Evolutionary conservation across 2,888 invertebrate genomes (phyloP).

Genomic region (Danaus chrysippus): DNA sequence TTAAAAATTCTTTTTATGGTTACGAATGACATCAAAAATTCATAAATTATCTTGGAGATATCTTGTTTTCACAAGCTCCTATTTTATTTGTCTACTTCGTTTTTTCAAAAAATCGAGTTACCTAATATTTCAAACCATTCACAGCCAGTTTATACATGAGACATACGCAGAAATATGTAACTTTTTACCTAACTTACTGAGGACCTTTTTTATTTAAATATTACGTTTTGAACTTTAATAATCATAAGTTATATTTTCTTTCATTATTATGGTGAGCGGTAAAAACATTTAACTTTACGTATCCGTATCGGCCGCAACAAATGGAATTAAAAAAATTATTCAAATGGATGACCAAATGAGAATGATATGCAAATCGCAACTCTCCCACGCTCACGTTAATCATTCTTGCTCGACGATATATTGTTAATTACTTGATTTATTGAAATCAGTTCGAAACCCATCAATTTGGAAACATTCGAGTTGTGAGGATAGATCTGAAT

Average conservation of each 20-base stretch:
- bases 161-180: conserved; percentile 20
- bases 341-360: conserved; percentile 59
- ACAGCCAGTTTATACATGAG: conserved; percentile 13
- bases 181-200: neutral
- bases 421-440: conserved; percentile 20
- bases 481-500: neutral
- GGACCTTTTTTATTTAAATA: no score
- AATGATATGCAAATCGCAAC: conserved; percentile 48
- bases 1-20: no score
- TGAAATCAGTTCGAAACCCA: conserved; percentile 4
- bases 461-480: neutral
- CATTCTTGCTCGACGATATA: conserved; percentile 27
- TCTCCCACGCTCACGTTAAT: conserved; percentile 32
- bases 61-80: no score
- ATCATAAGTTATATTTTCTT: no score
- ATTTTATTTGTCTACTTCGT: neutral
- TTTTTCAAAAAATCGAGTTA: conserved; percentile 6
- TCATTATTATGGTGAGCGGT: no score
- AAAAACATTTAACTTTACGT: conserved; percentile 17
- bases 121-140: conserved; percentile 24
- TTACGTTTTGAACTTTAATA: no score
- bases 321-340: conserved; percentile 69
- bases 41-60: no score
- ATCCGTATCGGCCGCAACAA: conserved; percentile 39
- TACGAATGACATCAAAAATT: no score